Evolutionary conservation across 2,113 vertebrate genomes (phyloP).

Genomic region (Pituophis catenifer): DNA sequence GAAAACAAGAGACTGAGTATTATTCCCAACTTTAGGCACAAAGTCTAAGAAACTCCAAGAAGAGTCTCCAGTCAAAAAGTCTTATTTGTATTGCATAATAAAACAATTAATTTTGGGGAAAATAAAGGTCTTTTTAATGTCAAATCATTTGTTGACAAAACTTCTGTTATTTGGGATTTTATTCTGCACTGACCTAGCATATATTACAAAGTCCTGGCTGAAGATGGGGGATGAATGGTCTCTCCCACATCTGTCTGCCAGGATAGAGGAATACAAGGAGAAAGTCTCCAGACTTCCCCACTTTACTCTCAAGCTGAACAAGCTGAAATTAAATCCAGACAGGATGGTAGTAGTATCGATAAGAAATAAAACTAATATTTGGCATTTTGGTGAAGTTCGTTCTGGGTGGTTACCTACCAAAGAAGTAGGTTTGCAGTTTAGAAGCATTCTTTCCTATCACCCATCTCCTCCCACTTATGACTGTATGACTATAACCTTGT

Average conservation of each 20-base stretch:
- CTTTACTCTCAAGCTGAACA: neutral
- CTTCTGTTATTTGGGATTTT: neutral
- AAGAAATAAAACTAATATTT: neutral
- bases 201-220: neutral
- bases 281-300: neutral
- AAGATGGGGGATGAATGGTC: neutral
- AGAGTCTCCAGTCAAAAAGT: neutral
- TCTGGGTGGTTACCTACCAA: neutral
- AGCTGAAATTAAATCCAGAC: neutral
- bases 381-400: neutral
- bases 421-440: neutral
- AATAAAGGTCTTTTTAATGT: neutral
- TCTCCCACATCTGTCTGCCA: neutral
- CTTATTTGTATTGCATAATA: neutral
- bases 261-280: neutral
- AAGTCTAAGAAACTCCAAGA: neutral
- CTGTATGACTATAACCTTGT: too few species aligned
- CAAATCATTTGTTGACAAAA: neutral
- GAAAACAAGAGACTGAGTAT: neutral
- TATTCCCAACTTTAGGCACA: neutral
- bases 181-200: neutral
- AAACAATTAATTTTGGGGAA: neutral
- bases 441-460: neutral
- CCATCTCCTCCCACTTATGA: too few species aligned
- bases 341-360: neutral